Conservation (phyloP, 2,113 vertebrate genomes). For the Glareola pratincola region DNA sequence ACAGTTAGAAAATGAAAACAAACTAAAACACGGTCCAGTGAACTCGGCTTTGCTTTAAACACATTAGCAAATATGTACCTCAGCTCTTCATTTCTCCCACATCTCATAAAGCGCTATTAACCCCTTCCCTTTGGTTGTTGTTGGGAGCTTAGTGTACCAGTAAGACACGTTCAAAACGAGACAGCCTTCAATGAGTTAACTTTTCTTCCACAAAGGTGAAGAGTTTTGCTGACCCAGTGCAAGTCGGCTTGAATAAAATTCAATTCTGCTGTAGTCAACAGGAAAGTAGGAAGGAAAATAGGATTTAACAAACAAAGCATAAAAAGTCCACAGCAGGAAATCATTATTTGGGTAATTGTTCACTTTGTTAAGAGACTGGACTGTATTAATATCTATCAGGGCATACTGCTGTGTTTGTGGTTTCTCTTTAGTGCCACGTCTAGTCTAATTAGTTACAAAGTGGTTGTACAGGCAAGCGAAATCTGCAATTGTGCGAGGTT, state of each 20-base stretch:
- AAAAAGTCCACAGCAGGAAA: constrained; percentile 75
- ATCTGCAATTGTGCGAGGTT: constrained; percentile 38
- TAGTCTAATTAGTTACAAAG: constrained; percentile 70
- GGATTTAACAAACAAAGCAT: constrained; percentile 82
- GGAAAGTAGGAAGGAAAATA: constrained; percentile 80
- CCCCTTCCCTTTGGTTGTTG: not conserved
- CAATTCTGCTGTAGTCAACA: constrained; percentile 78
- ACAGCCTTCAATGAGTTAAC: constrained; percentile 58
- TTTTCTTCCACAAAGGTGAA: constrained; percentile 16
- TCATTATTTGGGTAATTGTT: constrained; percentile 76
- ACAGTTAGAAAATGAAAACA: constrained; percentile 8
- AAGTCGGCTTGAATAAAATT: constrained; percentile 62
- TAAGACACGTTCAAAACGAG: not conserved
- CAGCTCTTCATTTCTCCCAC: not conserved
- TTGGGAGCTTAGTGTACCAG: not conserved
- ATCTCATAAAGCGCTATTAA: not conserved
- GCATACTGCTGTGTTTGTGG: constrained; percentile 58
- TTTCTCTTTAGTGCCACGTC: constrained; percentile 65
- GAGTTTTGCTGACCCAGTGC: constrained; percentile 73
- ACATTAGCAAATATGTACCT: not conserved
- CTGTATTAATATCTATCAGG: constrained; percentile 52
- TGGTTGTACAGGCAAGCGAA: constrained; percentile 13
- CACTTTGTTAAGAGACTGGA: constrained; percentile 72
- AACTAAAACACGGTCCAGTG: not conserved
- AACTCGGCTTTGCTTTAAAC: constrained; percentile 11